Evolutionary conservation across 2,797 vertebrate species (phyloP).

Genomic region (Toxotes lorentzi): DNA sequence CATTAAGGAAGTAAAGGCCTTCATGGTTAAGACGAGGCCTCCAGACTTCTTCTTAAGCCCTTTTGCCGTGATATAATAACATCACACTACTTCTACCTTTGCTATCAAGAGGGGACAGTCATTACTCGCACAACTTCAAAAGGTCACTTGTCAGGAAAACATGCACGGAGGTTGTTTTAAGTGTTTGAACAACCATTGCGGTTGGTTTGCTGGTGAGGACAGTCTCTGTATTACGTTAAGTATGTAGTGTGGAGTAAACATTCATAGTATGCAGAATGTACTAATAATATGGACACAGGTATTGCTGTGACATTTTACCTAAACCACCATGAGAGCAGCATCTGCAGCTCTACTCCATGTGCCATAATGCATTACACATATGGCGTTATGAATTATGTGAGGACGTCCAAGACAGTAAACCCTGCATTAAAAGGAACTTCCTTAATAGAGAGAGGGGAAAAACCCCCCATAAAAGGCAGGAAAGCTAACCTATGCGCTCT

Average conservation of each 20-base stretch:
- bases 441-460: background rate
- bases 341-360: conserved; percentile 7
- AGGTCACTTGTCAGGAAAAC: conserved; percentile 35
- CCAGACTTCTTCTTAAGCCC: background rate
- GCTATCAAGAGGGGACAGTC: background rate
- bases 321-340: conserved; percentile 3
- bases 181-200: conserved; percentile 2
- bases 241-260: background rate
- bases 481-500: background rate
- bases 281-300: background rate
- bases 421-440: background rate
- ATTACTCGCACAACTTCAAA: conserved; percentile 6
- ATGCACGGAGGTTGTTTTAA: conserved; percentile 6
- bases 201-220: background rate
- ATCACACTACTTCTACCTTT: conserved; percentile 1
- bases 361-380: conserved; percentile 1
- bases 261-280: background rate
- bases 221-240: background rate
- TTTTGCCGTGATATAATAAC: background rate
- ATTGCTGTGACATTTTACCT: background rate
- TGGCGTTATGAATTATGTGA: conserved; percentile 8
- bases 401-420: conserved; percentile 8
- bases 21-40: too few relatives aligned
- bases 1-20: too few relatives aligned
- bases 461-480: background rate